These are phyloP conservation scores for Polymixis lichenea DNA, from an alignment of 2,888 invertebrate species.

Conservation along the genomic window DNA sequence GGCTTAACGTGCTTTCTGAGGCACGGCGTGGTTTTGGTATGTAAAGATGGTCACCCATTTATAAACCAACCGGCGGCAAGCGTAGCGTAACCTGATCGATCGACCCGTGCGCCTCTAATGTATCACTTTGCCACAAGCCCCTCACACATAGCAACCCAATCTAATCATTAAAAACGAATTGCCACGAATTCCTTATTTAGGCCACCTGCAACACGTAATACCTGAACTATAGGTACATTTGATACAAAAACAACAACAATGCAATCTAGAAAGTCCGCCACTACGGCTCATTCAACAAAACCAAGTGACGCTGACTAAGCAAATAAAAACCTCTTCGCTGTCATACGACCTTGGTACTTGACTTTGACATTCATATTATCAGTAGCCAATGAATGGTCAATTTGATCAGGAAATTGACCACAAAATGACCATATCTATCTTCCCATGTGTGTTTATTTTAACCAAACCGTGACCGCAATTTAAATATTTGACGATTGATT, in stretches of 20 bases:
- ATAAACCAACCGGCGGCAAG: too few relatives aligned
- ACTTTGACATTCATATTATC: conserved; percentile 66
- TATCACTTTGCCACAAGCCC: too few relatives aligned
- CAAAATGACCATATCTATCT: conserved; percentile 68
- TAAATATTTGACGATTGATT: conserved; percentile 55
- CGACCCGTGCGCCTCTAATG: too few relatives aligned
- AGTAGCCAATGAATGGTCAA: conserved; percentile 64
- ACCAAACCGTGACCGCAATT: conserved; percentile 57
- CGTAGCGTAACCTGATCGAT: too few relatives aligned
- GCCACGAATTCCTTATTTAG: not conserved
- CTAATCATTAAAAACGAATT: not conserved
- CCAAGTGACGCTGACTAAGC: conserved; percentile 25
- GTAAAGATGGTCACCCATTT: too few relatives aligned
- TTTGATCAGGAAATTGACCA: conserved; percentile 69
- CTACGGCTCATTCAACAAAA: conserved; percentile 38
- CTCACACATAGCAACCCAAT: too few relatives aligned
- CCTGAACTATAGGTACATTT: not conserved
- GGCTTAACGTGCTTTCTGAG: too few relatives aligned
- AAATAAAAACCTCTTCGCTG: conserved; percentile 37
- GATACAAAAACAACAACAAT: conserved; percentile 15
- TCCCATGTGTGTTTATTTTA: conserved; percentile 58
- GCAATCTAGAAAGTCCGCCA: not conserved
- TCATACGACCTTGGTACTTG: conserved; percentile 66
- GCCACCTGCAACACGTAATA: conserved; percentile 16
- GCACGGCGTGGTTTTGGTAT: too few relatives aligned